Conservation (phyloP, 2,797 vertebrate genomes). For the Xenentodon cancila region DNA sequence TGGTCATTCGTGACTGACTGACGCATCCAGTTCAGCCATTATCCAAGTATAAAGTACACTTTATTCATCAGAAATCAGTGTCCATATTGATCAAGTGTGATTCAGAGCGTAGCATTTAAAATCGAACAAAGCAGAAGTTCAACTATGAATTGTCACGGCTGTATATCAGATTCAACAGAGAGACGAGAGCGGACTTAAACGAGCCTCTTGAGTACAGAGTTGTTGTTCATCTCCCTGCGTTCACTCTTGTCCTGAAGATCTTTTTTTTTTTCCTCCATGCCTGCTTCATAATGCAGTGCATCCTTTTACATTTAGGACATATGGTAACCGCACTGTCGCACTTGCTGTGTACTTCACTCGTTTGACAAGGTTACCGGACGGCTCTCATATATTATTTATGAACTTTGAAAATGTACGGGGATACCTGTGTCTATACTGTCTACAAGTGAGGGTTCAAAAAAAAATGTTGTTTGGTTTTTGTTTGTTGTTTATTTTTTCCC, state of each 20-base stretch:
- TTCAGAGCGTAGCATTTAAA: slow-evolving; percentile 5
- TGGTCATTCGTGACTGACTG: slow-evolving; percentile 60
- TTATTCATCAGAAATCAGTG: slow-evolving; percentile 33
- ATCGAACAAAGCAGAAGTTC: slow-evolving; percentile 39
- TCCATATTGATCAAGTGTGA: slow-evolving; percentile 8
- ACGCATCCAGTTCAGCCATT: slow-evolving; percentile 44
- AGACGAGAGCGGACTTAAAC: slow-evolving; percentile 32
- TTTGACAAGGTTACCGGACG: slow-evolving; percentile 53
- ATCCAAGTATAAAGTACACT: slow-evolving; percentile 30
- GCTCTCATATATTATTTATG: slow-evolving; percentile 53
- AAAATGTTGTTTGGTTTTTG: too few species aligned
- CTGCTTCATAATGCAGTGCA: slow-evolving; percentile 8
- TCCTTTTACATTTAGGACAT: slow-evolving; percentile 34
- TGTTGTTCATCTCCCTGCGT: slow-evolving; percentile 5
- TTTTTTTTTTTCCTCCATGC: slow-evolving; percentile 5
- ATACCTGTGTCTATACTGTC: slow-evolving; percentile 1
- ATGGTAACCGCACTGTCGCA: slow-evolving; percentile 26
- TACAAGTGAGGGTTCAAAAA: too few species aligned
- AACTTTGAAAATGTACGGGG: slow-evolving; percentile 16
- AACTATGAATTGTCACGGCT: not conserved
- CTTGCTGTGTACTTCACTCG: slow-evolving; percentile 21
- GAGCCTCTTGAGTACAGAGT: slow-evolving; percentile 18
- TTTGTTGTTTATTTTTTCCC: not conserved
- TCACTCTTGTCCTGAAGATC: slow-evolving; percentile 1
- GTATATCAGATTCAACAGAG: slow-evolving; percentile 23